Base-by-base conservation (phyloP, 1,140 invertebrate genomes). In the Mercenaria mercenaria region DNA sequence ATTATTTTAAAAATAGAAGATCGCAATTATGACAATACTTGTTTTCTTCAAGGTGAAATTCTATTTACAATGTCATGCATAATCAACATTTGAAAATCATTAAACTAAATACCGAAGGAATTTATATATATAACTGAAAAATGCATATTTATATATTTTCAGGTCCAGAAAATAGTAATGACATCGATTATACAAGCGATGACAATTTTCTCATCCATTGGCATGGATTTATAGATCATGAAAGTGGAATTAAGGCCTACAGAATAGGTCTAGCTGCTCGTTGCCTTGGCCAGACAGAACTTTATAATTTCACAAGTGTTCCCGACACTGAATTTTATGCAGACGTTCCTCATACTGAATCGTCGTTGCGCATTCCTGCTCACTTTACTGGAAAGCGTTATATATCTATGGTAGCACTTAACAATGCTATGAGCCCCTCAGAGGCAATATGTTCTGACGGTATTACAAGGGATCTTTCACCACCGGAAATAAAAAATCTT, bases 151-250 rank as follows among this genome's bases (percentile, higher is more conserved):
- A 4, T 61, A n/a, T 69, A 10, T 26, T 81, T 61, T 59, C 29
- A 81, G 79, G 79, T 26, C 29, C 64, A 2, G 39, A 23, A 18
- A 69, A 37, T 15, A 10, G 47, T 23, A 26, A 72, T 10, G 93
- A 93, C 56, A 81, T 92, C 6, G 93, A 93, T 80, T 93, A 90
- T 64, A 91, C 87, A 18, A 91, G 91, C 56, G 69, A 80, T 0
- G 26, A 69, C 18, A n/a, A 29, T 10, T 43, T 93, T 29, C 39
- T 76, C 37, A 88, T 64, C n/a, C n/a, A n/a, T n/a, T n/a, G n/a
- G n/a, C n/a, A n/a, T n/a, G n/a, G n/a, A n/a, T n/a, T n/a, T n/a
- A 69, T 88, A 23, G 92, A 93, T 47, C 91, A 88, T 61, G 92
- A 93, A 82, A 92, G 91, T 87, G 92, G 91, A 18, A 90, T 92